Base-by-base conservation (phyloP, 2,113 vertebrate species). In the Tyto alba region DNA sequence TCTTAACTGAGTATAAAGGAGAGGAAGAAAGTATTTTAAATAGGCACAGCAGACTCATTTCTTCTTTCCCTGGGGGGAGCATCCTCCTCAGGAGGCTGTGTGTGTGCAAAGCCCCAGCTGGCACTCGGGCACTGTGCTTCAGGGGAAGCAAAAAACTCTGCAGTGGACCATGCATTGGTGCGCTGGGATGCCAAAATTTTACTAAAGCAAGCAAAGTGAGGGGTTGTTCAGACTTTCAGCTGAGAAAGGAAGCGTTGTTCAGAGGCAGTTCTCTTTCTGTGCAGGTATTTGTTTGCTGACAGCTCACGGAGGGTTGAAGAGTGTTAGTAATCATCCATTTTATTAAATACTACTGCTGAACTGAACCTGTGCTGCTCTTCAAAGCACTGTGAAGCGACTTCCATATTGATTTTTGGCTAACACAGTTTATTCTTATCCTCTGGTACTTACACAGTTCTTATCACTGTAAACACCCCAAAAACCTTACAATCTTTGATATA, bases 401-500 rank as follows among this genome's bases (percentile, higher is more conserved):
- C 25, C 27, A 5, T 34, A 5, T n/a, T 74, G 80, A 66, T 38
- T 89, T 75, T 78, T 82, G 38, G 29, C 18, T 38, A 36, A 85
- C 48, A 13, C 36, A 10, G 15, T 14, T 62, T 82, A 55, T 19
- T 16, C n/a, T 18, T n/a, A 0, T 69, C 45, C 41, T 72, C 32
- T 87, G 20, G 4, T 76, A 63, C 48, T 93, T 55, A 43, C 12
- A 36, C 11, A 34, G 19, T 55, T 55, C 57, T 55, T n/a, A 76
- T 5, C 52, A 22, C 60, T 74, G 19, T 25, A 74, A 68, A 11
- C 22, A 60, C 25, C 30, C 53, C 25, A 52, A 75, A 75, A 85
- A 27, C 56, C 36, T 52, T n/a, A 10, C 0, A 0, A 7, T 78
- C 32, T 32, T 38, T 90, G 71, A 56, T 22, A 12, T 45, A 0